Evolutionary conservation across 2,113 vertebrate genomes (phyloP), one percentile per base, ranked within the genome.

Genomic region (Prionailurus viverrinus): DNA sequence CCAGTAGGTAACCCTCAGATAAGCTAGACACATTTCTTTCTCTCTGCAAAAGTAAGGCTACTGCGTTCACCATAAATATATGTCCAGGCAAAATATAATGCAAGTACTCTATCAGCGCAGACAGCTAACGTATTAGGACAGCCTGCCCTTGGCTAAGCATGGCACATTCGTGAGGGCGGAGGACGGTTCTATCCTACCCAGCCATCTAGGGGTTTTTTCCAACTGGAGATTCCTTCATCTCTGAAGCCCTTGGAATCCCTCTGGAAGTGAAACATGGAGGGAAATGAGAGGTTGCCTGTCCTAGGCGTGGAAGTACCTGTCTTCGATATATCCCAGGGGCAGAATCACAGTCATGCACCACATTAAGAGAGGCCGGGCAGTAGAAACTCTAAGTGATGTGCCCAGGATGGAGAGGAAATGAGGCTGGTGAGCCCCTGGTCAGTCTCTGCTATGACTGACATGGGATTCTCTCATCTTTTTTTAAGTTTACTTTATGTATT

Each of bases 1-100:
- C 23, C 84, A 84, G 66, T 65, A 93, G 87, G 41, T 69, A 19
- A 90, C 73, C n/a, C 45, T 94, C 58, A 80, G 61, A 85, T 78
- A 91, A 82, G 12, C 23, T 55, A 91, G 39, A 29, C 18, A 63
- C 21, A 65, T 86, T 65, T 79, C 63, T 86, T 82, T 95, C 48
- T 91, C 36, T 90, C 58, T 76, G 16, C 36, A 93, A 93, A 92
- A 74, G 4, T 29, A 86, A 63, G 33, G 4, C 31, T 82, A 11
- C 25, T 82, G 14, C 71, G 8, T 23, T 55, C 45, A 76, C 41
- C 33, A 15, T 45, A 80, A 68, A 2, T 81, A 4, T 31, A 53
- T 68, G 6, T 21, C 25, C 33, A 83, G 63, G 74, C 18, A 63
- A 89, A 91, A 87, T 29, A 15, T 39, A 82, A 45, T 23, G 29